A percentile compares a stretch with the other conserved stretches of the same genome.
These are phyloP conservation scores for Leptogaster cylindrica DNA, from an alignment of 2,888 invertebrate species.

Conservation along the genomic window DNA sequence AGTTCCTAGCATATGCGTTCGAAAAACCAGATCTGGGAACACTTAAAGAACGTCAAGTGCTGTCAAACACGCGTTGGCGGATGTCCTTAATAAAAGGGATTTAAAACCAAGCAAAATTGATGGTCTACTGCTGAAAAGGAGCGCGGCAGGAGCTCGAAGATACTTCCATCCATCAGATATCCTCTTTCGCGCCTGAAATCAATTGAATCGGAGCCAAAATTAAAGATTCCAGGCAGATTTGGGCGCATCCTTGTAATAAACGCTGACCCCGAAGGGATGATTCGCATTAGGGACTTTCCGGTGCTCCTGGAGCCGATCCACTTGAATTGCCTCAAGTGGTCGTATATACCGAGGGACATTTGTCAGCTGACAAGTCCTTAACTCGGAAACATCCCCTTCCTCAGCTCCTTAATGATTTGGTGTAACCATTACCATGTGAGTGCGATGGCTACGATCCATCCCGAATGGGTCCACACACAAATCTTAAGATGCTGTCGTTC, in stretches of 20 bases:
- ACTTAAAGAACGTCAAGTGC: background rate
- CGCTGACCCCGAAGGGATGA: conserved; percentile 30
- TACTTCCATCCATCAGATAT: background rate
- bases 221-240: conserved; percentile 12
- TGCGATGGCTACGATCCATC: conserved; percentile 23
- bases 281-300: background rate
- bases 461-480: conserved; percentile 27
- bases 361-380: conserved; percentile 39
- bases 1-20: too few relatives aligned
- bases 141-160: background rate
- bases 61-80: background rate
- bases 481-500: conserved; percentile 36
- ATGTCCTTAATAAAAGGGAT: conserved; percentile 16
- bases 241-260: background rate
- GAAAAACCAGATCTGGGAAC: conserved; percentile 9
- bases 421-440: conserved; percentile 12
- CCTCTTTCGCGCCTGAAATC: conserved; percentile 2
- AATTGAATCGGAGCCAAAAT: conserved; percentile 8
- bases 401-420: conserved; percentile 14
- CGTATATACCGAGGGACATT: conserved; percentile 32
- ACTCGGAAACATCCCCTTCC: background rate
- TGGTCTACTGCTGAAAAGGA: background rate
- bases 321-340: conserved; percentile 35
- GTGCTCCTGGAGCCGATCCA: conserved; percentile 1
- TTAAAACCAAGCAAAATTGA: conserved; percentile 18